A percentile compares a stretch with the other conserved stretches of the same genome.
Evolutionary conservation across 2,888 invertebrate genomes (phyloP).

Genomic region (Epicampocera succincta): DNA sequence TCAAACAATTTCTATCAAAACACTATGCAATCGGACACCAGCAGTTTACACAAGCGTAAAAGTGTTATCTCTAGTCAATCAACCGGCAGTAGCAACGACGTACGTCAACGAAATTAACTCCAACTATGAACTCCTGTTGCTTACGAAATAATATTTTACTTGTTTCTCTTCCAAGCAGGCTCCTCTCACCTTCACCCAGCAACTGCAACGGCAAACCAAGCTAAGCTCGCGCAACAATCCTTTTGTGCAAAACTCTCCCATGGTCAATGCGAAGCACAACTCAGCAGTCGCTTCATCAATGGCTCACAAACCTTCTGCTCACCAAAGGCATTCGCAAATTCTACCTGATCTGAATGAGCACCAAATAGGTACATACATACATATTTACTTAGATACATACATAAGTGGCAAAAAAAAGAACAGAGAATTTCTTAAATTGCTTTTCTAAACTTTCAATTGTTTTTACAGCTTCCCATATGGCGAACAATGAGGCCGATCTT

Average conservation of each 20-base stretch:
- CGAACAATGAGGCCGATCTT: conserved; percentile 81
- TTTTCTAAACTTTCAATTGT: conserved; percentile 3
- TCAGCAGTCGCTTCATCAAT: conserved; percentile 73
- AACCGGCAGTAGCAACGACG: conserved; percentile 82
- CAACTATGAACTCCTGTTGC: neutral
- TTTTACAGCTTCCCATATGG: conserved; percentile 72
- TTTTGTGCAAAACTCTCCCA: conserved; percentile 77
- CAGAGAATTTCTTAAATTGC: neutral
- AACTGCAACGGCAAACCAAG: conserved; percentile 86
- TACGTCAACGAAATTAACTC: conserved; percentile 70
- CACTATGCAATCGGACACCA: conserved; percentile 82
- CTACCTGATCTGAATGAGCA: conserved; percentile 81
- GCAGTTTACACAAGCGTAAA: conserved; percentile 82
- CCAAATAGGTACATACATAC: conserved; percentile 77
- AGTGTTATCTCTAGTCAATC: conserved; percentile 82
- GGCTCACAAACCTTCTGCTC: conserved; percentile 73
- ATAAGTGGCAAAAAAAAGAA: too few species aligned
- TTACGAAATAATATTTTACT: neutral
- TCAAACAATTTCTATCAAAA: conserved; percentile 82
- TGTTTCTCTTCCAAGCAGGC: conserved; percentile 77
- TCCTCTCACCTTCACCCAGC: conserved; percentile 95
- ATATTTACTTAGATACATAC: neutral
- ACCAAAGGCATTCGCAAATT: conserved; percentile 81
- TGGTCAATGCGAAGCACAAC: conserved; percentile 78
- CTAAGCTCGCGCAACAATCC: conserved; percentile 81